These are phyloP conservation scores for Eledone cirrhosa DNA, from an alignment of 2,888 invertebrate species.

Conservation along the genomic window DNA sequence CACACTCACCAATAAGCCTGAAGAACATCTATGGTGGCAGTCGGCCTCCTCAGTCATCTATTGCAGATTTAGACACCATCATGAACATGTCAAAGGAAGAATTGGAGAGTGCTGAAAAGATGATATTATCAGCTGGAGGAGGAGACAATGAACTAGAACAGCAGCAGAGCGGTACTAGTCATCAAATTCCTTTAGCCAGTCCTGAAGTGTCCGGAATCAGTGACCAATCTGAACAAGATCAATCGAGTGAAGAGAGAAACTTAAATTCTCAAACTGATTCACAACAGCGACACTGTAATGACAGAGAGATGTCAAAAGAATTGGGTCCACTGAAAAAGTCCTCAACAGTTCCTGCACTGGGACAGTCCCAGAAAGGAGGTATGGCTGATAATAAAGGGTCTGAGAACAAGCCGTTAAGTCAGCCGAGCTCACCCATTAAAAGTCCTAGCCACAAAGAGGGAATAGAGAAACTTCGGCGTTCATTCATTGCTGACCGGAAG, in stretches of 20 bases:
- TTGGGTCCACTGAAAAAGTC: neutral
- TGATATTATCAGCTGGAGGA: slow-evolving; percentile 5
- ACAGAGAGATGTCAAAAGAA: neutral
- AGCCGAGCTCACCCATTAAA: neutral
- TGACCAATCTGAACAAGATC: slow-evolving; percentile 18
- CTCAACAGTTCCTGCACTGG: neutral
- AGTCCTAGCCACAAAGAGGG: slow-evolving; percentile 11
- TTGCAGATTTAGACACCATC: slow-evolving; percentile 13
- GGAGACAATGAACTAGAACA: neutral
- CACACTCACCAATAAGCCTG: slow-evolving; percentile 5
- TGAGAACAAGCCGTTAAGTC: neutral
- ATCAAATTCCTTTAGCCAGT: slow-evolving; percentile 16
- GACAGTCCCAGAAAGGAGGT: neutral
- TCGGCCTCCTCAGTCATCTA: slow-evolving; percentile 14
- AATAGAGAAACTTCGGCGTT: slow-evolving; percentile 20
- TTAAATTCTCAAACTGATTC: slow-evolving; percentile 15
- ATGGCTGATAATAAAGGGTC: neutral
- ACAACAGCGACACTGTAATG: neutral
- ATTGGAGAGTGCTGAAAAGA: slow-evolving; percentile 12
- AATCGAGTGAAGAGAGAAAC: neutral
- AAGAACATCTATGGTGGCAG: neutral
- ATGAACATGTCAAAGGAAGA: slow-evolving; percentile 23
- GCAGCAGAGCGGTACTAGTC: neutral
- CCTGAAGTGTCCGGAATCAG: neutral
- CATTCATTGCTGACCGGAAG: slow-evolving; percentile 12